Conservation (phyloP, 2,113 vertebrate species). For the Xiphophorus maculatus region DNA sequence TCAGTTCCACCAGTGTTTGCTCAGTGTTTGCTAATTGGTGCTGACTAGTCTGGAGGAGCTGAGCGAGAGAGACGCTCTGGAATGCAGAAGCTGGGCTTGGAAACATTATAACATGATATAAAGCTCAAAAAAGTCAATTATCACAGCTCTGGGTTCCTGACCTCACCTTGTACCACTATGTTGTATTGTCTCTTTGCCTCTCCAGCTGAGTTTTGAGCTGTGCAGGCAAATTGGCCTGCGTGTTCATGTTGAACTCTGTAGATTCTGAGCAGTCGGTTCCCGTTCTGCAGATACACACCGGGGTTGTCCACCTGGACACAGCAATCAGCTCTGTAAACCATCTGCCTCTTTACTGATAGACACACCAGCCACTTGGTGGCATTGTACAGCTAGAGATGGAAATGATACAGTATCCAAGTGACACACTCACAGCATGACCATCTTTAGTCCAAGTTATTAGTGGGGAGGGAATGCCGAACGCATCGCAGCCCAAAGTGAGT, state of each 20-base stretch:
- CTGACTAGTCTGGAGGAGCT: no score
- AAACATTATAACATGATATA: no score
- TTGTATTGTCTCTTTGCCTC: conserved; percentile 73
- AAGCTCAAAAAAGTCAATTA: not conserved
- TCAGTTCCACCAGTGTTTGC: no score
- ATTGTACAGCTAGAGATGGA: conserved; percentile 46
- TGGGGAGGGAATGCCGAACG: conserved; percentile 82
- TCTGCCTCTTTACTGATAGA: conserved; percentile 6
- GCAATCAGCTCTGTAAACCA: conserved; percentile 4
- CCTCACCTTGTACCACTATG: conserved; percentile 85
- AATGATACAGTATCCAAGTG: not conserved
- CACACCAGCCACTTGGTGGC: conserved; percentile 66
- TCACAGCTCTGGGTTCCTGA: not conserved
- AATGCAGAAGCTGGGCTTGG: no score
- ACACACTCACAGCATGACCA: conserved; percentile 76
- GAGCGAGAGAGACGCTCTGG: no score
- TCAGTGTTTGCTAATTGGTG: no score
- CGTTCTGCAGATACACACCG: conserved; percentile 76
- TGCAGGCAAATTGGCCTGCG: conserved; percentile 83
- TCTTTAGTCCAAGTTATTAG: conserved; percentile 85
- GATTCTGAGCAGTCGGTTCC: conserved; percentile 80
- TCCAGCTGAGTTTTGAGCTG: conserved; percentile 82
- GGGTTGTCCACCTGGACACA: conserved; percentile 74
- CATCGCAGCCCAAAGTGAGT: conserved; percentile 84
- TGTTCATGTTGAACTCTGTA: conserved; percentile 80